Evolutionary conservation across 2,888 invertebrate genomes (phyloP), one percentile per base, ranked within the genome.

Genomic region (Bellardia pandia): DNA sequence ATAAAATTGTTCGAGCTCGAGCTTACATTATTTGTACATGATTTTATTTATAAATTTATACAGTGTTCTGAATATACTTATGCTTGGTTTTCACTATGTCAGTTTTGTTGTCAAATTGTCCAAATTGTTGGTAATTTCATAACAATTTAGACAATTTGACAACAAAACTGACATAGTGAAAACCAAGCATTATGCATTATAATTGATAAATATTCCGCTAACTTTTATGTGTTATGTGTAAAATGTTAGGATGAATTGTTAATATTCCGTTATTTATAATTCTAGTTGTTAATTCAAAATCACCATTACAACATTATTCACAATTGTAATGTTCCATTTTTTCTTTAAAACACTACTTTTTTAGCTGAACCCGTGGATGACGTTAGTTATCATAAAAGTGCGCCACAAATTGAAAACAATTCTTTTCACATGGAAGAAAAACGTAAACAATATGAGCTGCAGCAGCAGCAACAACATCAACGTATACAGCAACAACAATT

Each of bases 341-440:
- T 48, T 48, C 53, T 74, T n/a, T n/a, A 60, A 40, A 45, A 42
- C 45, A 48, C 9, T 77, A 37, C 56, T 51, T 72, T 79, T 80
- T 33, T 69, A 89, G 89, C 88, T 85, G 89, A 89, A 85, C 89
- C 87, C 3, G 68, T 85, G 62, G 89, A 89, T 78, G 89, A 88
- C 71, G 33, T 71, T 62, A 51, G 71, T 23, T 81, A 78, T 85
- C 82, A 85, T 30, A 88, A 85, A 88, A 85, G 64, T 88, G 82
- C 82, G 76, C 85, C 85, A 78, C 80, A 80, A 87, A 83, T 86
- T 76, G 85, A 84, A 83, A 86, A 84, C 48, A 86, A 88, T 88
- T 75, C 86, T 30, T 78, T 81, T 69, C 66, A 87, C 53, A 89
- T 88, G 68, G 89, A 89, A 77, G 88, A 88, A 86, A 89, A 88